Conservation (phyloP, 2,797 vertebrate genomes). For the Gobionotothen gibberifrons region DNA sequence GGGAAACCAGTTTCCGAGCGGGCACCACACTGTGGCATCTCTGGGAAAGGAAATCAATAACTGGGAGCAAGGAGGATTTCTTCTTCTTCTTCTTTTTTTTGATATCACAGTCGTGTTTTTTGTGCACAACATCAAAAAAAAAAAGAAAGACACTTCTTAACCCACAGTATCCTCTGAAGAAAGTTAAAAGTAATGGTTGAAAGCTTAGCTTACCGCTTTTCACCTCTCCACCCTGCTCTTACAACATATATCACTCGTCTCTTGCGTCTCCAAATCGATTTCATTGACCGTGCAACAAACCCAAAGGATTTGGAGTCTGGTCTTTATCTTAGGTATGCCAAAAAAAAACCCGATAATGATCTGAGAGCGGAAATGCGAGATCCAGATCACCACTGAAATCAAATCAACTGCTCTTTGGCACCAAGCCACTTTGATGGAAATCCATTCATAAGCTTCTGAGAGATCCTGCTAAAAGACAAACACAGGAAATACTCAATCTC, state of each 20-base stretch:
- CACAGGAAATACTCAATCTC: background rate
- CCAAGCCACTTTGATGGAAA: constrained; percentile 29
- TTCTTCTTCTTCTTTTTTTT: constrained; percentile 17
- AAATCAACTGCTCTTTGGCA: constrained; percentile 63
- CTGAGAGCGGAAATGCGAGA: constrained; percentile 58
- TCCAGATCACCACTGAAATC: constrained; percentile 60
- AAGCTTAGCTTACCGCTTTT: too few relatives aligned
- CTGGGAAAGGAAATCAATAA: constrained; percentile 76
- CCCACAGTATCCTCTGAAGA: background rate
- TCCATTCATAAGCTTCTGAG: constrained; percentile 34
- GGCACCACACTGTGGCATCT: constrained; percentile 67
- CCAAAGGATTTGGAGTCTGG: constrained; percentile 29
- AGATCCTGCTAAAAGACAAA: constrained; percentile 13
- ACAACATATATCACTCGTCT: constrained; percentile 2
- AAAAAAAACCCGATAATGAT: constrained; percentile 45
- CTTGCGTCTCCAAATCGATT: constrained; percentile 25
- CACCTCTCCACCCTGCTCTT: constrained; percentile 10
- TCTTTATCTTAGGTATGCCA: constrained; percentile 58
- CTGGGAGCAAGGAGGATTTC: constrained; percentile 35
- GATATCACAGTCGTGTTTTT: background rate
- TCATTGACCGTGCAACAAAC: constrained; percentile 22
- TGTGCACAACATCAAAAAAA: background rate
- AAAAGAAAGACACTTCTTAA: background rate
- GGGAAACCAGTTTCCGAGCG: constrained; percentile 62
- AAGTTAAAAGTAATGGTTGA: too few relatives aligned